Evolutionary conservation across 2,113 vertebrate species (phyloP), one percentile per base, ranked within the genome.

Genomic region (Taxidea taxus): DNA sequence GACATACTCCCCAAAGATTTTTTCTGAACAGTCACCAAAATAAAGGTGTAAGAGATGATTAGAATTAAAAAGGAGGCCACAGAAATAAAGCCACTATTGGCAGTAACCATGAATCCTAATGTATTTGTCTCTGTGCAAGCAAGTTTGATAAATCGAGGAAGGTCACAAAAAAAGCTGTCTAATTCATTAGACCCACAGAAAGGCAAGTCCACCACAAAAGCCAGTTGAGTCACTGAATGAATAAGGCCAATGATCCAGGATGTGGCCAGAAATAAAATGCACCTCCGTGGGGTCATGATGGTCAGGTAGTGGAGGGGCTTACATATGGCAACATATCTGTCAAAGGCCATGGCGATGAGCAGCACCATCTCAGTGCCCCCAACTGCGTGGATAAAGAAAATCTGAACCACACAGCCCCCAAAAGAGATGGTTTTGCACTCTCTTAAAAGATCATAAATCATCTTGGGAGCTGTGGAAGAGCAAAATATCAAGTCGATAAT

Each of bases 161-260:
- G 80, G n/a, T 97, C 96, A 97, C 91, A 96, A 34, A 95, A 97
- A 95, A 97, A 97, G 34, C 93, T 97, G 9, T 97, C 95, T 64
- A 97, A 44, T 80, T 92, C 91, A 84, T 97, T 97, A 60, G 95
- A 88, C 14, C 97, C 95, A 90, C 97, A 97, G 82, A 97, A 97
- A 11, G 96, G 92, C 74, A 97, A 84, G 39, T 95, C 70, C 54
- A 97, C 14, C 64, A 97, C 85, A 95, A 97, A 97, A 72, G n/a
- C 51, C 74, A 95, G 18, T 42, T 97, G 93, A 74, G 75, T 39
- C 60, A 95, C 34, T 66, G 93, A 97, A 31, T 96, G 95, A 44
- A 95, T 87, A 11, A 95, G 9, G 47, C 93, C 97, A 90, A 94
- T 89, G 60, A 96, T 86, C 95, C 97, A 97, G 34, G 96, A 93